Base-by-base conservation (phyloP, 2,888 invertebrate genomes). In the Plebejus argus region DNA sequence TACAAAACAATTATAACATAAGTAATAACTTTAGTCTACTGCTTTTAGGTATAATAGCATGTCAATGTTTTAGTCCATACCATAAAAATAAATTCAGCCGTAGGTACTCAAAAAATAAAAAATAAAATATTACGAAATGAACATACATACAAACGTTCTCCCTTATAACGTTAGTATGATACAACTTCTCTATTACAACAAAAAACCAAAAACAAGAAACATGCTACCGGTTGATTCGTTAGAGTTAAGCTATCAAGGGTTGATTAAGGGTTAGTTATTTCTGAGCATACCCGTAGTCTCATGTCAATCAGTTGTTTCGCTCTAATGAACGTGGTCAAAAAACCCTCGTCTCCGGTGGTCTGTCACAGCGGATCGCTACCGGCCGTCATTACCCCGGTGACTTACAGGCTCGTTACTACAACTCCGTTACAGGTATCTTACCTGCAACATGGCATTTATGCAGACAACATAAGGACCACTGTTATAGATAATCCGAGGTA, bases 311-410 rank as follows among this genome's bases (percentile, higher is more conserved):
- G 84, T 86, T 84, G 85, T 85, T 85, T 86, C 83, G 83, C 82
- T 82, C 85, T 91, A 91, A 91, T 90, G 91, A 91, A 88, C 76
- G 53, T 76, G 76, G 56, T 89, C 88, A 91, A 92, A 92, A 93
- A 93, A 92, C 87, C 78, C 80, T 83, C 91, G 83, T 84, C 88
- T 85, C 89, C 88, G 92, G 93, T 92, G 92, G 92, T 91, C 92
- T 82, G 83, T 70, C 80, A 78, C 79, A 80, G 82, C 80, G 77
- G 76, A 77, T 77, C 70, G 78, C 79, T 75, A 79, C 78, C 53
- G 71, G 70, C 53, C 72, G 79, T 79, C 82, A 82, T 82, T 82
- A 78, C 78, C 23, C 49, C 49, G 20, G 74, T 74, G 74, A 74
- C 72, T 72, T 72, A 72, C 74, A 53, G 23, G 53, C 49, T 49